Base-by-base conservation (phyloP, 2,888 invertebrate genomes). In the Molanna angustata region DNA sequence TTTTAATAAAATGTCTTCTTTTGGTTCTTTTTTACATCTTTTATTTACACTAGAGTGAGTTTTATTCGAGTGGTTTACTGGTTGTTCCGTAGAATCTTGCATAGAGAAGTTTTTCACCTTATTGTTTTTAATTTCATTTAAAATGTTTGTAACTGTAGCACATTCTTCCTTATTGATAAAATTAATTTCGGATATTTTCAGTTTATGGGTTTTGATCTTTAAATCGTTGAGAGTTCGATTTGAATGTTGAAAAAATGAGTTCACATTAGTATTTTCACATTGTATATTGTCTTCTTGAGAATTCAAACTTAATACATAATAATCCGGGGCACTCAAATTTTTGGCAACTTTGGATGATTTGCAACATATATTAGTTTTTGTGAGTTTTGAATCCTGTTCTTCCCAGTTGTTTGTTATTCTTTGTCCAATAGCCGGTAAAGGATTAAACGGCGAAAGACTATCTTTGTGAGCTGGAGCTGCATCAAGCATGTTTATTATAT, bases 361-460 rank as follows among this genome's bases (percentile, higher is more conserved):
- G n/a, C n/a, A n/a, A n/a, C n/a, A n/a, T n/a, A 59, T 18, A 11
- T 46, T 49, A 22, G 33, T 41, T 13, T 49, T 40, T 13, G 20
- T 19, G 9, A 21, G 43, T 47, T 74, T 70, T n/a, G 74, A 63
- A n/a, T 72, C 68, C 42, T 73, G 70, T 11, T 47, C 47, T 19
- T 50, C 50, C 50, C 54, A 47, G 2, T 20, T 14, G 2, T 32
- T 20, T 14, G 22, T 35, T n/a, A 27, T 7, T 41, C 37, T 37
- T 32, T 75, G 70, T 20, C 75, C 74, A 52, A 77, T 77, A 4
- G 76, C 76, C 1, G 77, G 77, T 4, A 77, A 67, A 1, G 76
- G 76, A 21, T 70, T 71, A 64, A 77, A 77, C 0, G 76, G 76
- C 0, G 76, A 73, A 0, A 76, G 61, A 11, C 64, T 65, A 0